phyloP scores from a whole-genome alignment of 2,888 invertebrate genomes.

The Drosophila recens region DNA sequence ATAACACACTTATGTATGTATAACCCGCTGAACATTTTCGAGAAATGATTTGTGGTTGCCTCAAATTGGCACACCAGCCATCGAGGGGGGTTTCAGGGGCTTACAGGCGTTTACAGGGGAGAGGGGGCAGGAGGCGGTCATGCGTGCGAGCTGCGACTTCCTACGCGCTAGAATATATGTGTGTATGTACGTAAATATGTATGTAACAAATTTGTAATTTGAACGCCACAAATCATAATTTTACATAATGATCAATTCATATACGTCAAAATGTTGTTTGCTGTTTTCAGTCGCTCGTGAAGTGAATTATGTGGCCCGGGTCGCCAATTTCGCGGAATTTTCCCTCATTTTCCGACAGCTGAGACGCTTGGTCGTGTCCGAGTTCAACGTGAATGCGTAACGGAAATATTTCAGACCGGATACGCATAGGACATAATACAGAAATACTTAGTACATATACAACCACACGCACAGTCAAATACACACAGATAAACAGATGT shows the following conservation, averaged over 20 bases:
- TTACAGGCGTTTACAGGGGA: neutral
- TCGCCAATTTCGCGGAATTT: constrained; percentile 55
- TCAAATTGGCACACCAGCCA: constrained; percentile 62
- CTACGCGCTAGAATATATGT: constrained; percentile 48
- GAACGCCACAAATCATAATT: constrained; percentile 81
- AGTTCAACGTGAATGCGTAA: constrained; percentile 19
- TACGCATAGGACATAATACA: constrained; percentile 33
- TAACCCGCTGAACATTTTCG: constrained; percentile 48
- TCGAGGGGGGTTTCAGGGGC: neutral
- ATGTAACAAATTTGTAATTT: constrained; percentile 77
- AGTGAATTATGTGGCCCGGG: constrained; percentile 61
- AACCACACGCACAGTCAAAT: neutral
- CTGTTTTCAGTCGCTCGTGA: constrained; percentile 32
- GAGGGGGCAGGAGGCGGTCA: constrained; percentile 22
- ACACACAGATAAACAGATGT: neutral
- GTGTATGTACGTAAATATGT: neutral
- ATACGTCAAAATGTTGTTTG: constrained; percentile 71
- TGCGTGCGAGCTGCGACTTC: constrained; percentile 51
- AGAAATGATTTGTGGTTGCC: constrained; percentile 71
- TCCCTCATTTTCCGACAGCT: constrained; percentile 30
- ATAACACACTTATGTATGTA: constrained; percentile 28
- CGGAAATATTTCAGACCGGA: constrained; percentile 50
- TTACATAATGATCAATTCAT: constrained; percentile 82
- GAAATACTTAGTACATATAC: neutral
- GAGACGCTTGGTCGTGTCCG: constrained; percentile 38